phyloP scores from a whole-genome alignment of 2,797 vertebrate genomes.

The Eidolon dupreanum region DNA sequence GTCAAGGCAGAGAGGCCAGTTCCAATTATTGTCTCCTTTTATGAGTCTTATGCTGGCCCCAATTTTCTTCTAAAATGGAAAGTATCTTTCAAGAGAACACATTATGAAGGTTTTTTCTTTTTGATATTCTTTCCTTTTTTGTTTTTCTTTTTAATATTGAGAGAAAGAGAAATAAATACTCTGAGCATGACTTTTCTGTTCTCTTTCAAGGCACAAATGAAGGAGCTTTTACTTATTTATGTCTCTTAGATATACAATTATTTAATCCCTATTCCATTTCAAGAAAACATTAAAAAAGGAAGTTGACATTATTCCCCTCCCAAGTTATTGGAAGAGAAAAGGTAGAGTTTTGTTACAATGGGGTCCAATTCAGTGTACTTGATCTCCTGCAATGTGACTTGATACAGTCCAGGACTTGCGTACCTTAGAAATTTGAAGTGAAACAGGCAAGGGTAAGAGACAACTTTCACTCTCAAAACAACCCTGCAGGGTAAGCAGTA shows the following conservation, averaged over 20 bases:
- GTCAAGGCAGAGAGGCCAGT: background rate
- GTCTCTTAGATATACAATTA: background rate
- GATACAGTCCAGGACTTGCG: background rate
- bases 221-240: background rate
- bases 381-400: background rate
- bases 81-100: background rate
- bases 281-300: background rate
- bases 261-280: background rate
- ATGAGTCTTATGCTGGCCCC: background rate
- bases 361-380: background rate
- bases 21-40: background rate
- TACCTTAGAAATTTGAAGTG: background rate
- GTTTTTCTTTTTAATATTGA: background rate
- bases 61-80: background rate
- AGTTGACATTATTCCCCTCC: background rate
- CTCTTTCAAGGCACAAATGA: background rate
- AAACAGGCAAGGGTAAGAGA: background rate
- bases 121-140: background rate
- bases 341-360: background rate
- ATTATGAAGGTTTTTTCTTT: background rate
- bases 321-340: background rate
- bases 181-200: background rate
- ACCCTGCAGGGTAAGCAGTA: background rate
- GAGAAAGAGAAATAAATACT: background rate
- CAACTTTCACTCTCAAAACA: background rate